A percentile compares a stretch with the other conserved stretches of the same genome.
Conservation (phyloP, 2,113 vertebrate genomes). For the Epinephelus moara region DNA sequence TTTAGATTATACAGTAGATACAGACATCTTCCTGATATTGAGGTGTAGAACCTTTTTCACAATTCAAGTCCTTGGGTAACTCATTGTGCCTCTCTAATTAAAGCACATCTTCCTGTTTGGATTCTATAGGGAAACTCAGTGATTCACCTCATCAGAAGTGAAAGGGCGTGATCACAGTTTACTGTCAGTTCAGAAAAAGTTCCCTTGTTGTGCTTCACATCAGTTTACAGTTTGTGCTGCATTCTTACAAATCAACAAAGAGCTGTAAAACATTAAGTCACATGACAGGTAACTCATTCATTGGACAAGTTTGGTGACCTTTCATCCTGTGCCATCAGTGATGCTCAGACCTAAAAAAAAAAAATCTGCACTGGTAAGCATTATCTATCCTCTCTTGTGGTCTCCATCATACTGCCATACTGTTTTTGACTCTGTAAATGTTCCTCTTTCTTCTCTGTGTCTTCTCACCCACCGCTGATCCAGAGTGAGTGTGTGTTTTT, state of each 20-base stretch:
- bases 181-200: background rate
- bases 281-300: background rate
- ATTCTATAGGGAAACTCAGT: background rate
- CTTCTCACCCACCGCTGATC: slow-evolving; percentile 9
- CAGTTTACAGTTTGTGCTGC: background rate
- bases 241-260: background rate
- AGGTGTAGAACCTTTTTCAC: background rate
- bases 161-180: background rate
- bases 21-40: background rate
- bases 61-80: background rate
- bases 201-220: background rate
- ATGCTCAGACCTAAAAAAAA: background rate
- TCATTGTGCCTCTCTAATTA: background rate
- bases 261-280: background rate
- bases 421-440: slow-evolving; percentile 6
- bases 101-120: background rate
- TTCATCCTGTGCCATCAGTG: background rate
- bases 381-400: slow-evolving; percentile 1
- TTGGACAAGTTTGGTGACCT: background rate
- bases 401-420: background rate
- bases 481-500: slow-evolving; percentile 32
- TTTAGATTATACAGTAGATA: background rate
- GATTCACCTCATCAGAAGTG: background rate
- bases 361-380: background rate
- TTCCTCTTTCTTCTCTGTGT: slow-evolving; percentile 9